Conservation (phyloP, 64 coral and sea anemone species). For the Porites lutea region DNA sequence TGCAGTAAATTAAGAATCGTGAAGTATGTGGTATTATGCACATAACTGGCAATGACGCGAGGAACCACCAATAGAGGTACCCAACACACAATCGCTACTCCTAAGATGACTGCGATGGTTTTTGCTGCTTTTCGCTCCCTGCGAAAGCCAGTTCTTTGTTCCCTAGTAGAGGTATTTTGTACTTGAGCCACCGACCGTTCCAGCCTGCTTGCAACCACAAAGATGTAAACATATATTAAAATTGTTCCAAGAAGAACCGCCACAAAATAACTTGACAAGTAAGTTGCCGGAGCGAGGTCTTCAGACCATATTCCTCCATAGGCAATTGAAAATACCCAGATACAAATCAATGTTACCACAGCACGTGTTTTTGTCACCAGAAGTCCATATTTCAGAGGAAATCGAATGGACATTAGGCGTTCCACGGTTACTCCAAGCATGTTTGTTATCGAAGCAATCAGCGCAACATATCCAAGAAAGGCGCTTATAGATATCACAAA, state of each 20-base stretch:
- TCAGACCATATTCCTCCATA: slow-evolving; percentile 26
- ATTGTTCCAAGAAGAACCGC: slow-evolving; percentile 17
- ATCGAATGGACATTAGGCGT: slow-evolving; percentile 32
- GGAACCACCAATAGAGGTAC: slow-evolving; percentile 21
- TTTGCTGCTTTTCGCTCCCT: slow-evolving; percentile 37
- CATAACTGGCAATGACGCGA: background rate
- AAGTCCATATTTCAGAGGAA: slow-evolving; percentile 23
- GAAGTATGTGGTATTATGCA: background rate
- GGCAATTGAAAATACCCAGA: slow-evolving; percentile 16
- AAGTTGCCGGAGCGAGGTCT: background rate
- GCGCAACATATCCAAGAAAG: slow-evolving; percentile 17
- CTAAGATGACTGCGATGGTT: slow-evolving; percentile 36
- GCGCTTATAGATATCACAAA: background rate
- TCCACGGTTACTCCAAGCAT: slow-evolving; percentile 47
- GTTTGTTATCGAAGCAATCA: slow-evolving; percentile 42
- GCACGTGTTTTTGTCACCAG: slow-evolving; percentile 6
- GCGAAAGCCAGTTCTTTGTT: background rate
- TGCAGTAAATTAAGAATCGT: background rate
- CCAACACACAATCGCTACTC: slow-evolving; percentile 7
- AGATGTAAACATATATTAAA: slow-evolving; percentile 34
- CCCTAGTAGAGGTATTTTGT: background rate
- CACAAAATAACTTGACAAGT: slow-evolving; percentile 29
- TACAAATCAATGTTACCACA: background rate
- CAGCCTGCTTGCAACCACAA: slow-evolving; percentile 9
- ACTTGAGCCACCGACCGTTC: background rate